Conservation (phyloP, 2,888 invertebrate genomes). For the Tineola bisselliella region DNA sequence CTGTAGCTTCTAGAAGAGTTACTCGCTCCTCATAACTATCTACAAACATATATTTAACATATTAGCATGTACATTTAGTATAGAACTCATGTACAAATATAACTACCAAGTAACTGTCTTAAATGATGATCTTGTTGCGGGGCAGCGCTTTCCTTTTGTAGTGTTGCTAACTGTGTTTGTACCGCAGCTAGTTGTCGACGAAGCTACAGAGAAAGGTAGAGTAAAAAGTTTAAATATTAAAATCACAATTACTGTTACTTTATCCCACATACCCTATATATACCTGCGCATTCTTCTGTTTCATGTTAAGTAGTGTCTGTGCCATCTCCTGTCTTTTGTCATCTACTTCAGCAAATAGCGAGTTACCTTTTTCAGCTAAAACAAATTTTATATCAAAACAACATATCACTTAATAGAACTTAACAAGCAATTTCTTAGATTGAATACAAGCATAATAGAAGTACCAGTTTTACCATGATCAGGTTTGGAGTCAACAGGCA, state of each 20-base stretch:
- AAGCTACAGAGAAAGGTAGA: background rate
- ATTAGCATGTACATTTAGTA: background rate
- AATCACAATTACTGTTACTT: too few relatives aligned
- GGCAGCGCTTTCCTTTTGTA: background rate
- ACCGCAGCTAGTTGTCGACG: background rate
- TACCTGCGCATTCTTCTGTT: slow-evolving; percentile 66
- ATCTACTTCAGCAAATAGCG: slow-evolving; percentile 72
- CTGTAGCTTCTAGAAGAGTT: slow-evolving; percentile 45
- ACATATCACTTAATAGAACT: too few relatives aligned
- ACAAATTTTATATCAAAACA: too few relatives aligned
- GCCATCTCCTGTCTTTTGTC: slow-evolving; percentile 73
- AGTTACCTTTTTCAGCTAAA: slow-evolving; percentile 71
- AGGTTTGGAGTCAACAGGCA: background rate
- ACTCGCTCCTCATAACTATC: slow-evolving; percentile 54
- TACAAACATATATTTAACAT: slow-evolving; percentile 21
- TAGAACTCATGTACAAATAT: background rate
- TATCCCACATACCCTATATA: too few relatives aligned
- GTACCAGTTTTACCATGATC: background rate
- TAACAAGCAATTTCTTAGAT: too few relatives aligned
- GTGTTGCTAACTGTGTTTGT: background rate
- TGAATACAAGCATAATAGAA: too few relatives aligned
- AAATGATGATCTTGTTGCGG: background rate
- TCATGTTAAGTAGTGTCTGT: slow-evolving; percentile 66
- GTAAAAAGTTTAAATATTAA: background rate
- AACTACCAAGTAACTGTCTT: slow-evolving; percentile 1